A percentile compares a stretch with the other conserved stretches of the same genome.
Conservation (phyloP, 2,113 vertebrate species). For the Nibea coibor region DNA sequence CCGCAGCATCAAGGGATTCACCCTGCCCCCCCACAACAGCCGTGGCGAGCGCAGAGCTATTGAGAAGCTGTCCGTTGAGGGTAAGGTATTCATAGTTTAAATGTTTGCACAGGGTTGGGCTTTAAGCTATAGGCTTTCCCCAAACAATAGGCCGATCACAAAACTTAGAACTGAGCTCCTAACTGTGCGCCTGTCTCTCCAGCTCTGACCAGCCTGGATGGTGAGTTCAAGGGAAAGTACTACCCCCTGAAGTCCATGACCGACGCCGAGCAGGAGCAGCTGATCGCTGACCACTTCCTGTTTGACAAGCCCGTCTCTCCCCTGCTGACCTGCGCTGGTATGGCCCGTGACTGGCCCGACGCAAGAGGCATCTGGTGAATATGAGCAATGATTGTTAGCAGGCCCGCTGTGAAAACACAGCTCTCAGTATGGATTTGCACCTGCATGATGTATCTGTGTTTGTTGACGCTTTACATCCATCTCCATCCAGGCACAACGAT, state of each 20-base stretch:
- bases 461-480: background rate
- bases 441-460: background rate
- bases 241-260: slow-evolving; percentile 94
- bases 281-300: slow-evolving; percentile 94
- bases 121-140: background rate
- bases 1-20: slow-evolving; percentile 94
- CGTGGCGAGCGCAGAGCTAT: slow-evolving; percentile 91
- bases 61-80: slow-evolving; percentile 89
- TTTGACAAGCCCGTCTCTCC: slow-evolving; percentile 97
- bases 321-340: slow-evolving; percentile 92
- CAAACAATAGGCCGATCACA: background rate
- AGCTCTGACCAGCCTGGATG: slow-evolving; percentile 92
- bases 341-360: slow-evolving; percentile 96
- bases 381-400: background rate
- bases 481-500: slow-evolving; percentile 88
- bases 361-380: slow-evolving; percentile 93
- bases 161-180: background rate
- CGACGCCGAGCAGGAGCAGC: slow-evolving; percentile 93
- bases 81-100: slow-evolving; percentile 69
- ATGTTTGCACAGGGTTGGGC: background rate
- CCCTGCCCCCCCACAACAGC: slow-evolving; percentile 93
- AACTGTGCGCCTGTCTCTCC: slow-evolving; percentile 2
- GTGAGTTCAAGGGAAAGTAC: slow-evolving; percentile 96
- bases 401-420: background rate
- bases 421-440: background rate